phyloP scores from a whole-genome alignment of 2,113 vertebrate genomes.

The Anarhynchus alexandrinus region DNA sequence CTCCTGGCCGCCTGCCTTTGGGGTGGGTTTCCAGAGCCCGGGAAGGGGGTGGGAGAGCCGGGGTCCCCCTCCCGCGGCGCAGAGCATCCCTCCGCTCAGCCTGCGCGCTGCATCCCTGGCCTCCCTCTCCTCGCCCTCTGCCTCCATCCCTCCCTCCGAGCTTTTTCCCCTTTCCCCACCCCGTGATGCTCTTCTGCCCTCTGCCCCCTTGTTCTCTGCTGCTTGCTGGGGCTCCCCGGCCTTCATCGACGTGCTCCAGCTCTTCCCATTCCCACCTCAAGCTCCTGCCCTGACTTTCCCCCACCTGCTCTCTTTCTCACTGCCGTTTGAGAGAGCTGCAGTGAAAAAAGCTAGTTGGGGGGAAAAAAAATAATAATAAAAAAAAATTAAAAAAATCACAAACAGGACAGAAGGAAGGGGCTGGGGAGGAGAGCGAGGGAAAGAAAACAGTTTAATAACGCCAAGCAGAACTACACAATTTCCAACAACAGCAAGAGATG shows the following conservation, averaged over 20 bases:
- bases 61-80: fast-evolving
- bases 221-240: background rate
- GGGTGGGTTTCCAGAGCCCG: fast-evolving
- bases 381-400: background rate
- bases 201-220: background rate
- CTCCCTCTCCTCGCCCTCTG: background rate
- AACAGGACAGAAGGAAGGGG: background rate
- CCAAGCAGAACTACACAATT: background rate
- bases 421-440: background rate
- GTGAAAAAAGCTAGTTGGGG: background rate
- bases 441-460: background rate
- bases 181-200: fast-evolving
- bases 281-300: background rate
- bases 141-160: background rate
- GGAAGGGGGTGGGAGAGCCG: background rate
- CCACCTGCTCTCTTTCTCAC: background rate
- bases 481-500: background rate
- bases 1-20: background rate
- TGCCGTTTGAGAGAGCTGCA: background rate
- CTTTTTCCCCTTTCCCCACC: background rate
- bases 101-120: fast-evolving
- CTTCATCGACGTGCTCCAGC: fast-evolving
- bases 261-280: background rate
- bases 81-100: background rate
- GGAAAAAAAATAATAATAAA: background rate